Evolutionary conservation across 2,888 invertebrate genomes (phyloP), one percentile per base, ranked within the genome.

Genomic region (Agonopterix subpropinquella): DNA sequence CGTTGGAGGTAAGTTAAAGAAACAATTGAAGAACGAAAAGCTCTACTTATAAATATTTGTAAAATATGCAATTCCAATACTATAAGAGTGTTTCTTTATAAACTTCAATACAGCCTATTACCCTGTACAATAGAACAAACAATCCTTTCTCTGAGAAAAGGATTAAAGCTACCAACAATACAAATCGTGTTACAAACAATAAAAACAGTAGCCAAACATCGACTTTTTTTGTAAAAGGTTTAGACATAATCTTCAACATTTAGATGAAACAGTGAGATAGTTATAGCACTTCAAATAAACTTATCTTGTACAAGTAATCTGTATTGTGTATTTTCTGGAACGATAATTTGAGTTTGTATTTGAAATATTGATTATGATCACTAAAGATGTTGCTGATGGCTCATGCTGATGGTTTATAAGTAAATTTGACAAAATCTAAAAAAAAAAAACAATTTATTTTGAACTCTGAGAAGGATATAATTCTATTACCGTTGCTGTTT

Each of bases 101-200:
- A 56, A 3, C 35, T 41, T 49, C 28, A 46, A 49, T 54, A 51
- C 47, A 49, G 50, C 18, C 15, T 13, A 4, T 37, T 15, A 44
- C 36, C 11, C n/a, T n/a, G n/a, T 39, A 39, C n/a, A 39, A n/a
- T 39, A n/a, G n/a, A 41, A 50, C 45, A 52, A 67, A 65, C 67
- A 77, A 75, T 73, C 77, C 75, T 72, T 79, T 77, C 65, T 58
- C 53, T 52, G 54, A 67, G 72, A 72, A 77, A 70, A 72, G 78
- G 78, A 77, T 81, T 80, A 74, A 28, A 55, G 54, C 52, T 58
- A 60, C 56, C 63, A 58, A 80, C 79, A 84, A 80, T 73, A 73
- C 71, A 78, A 81, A 80, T 81, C 77, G 67, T 60, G 62, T 79
- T 76, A 79, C 74, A 77, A 77, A 78, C 74, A 81, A 76, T 72